phyloP scores from a whole-genome alignment of 2,797 vertebrate species.

The Miichthys miiuy region DNA sequence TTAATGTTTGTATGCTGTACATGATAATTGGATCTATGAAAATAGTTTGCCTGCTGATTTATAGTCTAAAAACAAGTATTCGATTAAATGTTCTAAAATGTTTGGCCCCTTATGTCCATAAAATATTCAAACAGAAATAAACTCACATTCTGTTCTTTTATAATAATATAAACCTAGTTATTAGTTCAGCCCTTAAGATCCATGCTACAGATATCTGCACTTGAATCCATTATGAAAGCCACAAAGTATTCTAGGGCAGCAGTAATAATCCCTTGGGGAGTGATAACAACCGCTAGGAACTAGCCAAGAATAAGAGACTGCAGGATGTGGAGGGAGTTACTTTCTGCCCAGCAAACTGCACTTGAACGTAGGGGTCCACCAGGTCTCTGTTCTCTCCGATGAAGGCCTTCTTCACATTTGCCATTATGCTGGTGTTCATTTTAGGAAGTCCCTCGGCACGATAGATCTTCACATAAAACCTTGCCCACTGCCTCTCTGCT shows the following conservation, averaged over 20 bases:
- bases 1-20: background rate
- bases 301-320: background rate
- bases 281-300: background rate
- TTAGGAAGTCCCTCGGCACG: constrained; percentile 95
- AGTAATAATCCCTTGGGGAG: background rate
- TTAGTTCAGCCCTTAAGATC: background rate
- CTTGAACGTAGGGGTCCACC: constrained; percentile 97
- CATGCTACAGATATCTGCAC: background rate
- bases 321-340: constrained; percentile 74
- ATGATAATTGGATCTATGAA: background rate
- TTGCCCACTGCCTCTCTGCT: constrained; percentile 94
- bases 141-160: background rate
- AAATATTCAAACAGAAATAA: constrained; percentile 14
- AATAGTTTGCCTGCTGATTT: background rate
- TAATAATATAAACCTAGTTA: background rate
- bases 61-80: background rate
- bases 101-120: background rate
- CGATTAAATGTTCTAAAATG: background rate
- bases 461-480: constrained; percentile 95
- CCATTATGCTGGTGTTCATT: constrained; percentile 99
- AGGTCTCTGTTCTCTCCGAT: constrained; percentile 97
- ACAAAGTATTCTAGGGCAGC: background rate
- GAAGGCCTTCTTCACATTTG: constrained; percentile 98
- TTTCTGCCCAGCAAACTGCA: constrained; percentile 96
- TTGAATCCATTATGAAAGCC: background rate